Evolutionary conservation across 2,888 invertebrate species (phyloP), one percentile per base, ranked within the genome.

Genomic region (Hirtodrosophila histrioides): DNA sequence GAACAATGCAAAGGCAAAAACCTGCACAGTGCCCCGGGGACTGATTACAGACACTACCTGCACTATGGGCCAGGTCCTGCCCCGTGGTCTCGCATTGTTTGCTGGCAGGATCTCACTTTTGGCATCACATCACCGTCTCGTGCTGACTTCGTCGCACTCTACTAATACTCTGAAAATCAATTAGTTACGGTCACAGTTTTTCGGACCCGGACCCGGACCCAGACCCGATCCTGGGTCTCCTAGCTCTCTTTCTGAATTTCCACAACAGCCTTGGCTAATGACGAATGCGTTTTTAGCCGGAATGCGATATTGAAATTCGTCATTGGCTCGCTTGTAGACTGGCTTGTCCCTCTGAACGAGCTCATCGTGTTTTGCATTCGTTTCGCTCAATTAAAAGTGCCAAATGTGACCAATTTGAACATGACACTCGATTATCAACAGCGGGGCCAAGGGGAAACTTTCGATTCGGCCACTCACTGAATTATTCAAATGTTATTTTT

Each of bases 1-100:
- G 81, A 86, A 82, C 86, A 86, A 82, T 86, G 82, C 66, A 66
- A 65, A 72, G 68, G 66, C 68, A 83, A 74, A 81, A 80, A 82
- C 82, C 82, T 82, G 82, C 84, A 64, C 72, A 66, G 62, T 73
- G 68, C 73, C 70, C 79, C 63, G 27, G 76, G 64, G 67, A 69
- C 81, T 83, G 82, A 84, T 86, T 81, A 75, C 74, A 78, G 49
- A 66, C 40, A 72, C 50, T 75, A 76, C 77, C 77, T 72, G 69
- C 46, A 54, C 44, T 17, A 17, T 17, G 17, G 17, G 17, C 36
- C 45, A 36, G 48, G 40, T 39, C 11, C 37, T 51, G 36, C 50
- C 61, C 56, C 48, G 43, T 51, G 39, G 53, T 70, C 55, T 31
- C 31, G 27, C 27, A 27, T 6, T 5, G 27, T 31, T 3, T 31